A percentile compares a stretch with the other conserved stretches of the same genome.
These are phyloP conservation scores for Nematopogon swammerdamellus DNA, from an alignment of 2,888 invertebrate genomes.

Conservation along the genomic window DNA sequence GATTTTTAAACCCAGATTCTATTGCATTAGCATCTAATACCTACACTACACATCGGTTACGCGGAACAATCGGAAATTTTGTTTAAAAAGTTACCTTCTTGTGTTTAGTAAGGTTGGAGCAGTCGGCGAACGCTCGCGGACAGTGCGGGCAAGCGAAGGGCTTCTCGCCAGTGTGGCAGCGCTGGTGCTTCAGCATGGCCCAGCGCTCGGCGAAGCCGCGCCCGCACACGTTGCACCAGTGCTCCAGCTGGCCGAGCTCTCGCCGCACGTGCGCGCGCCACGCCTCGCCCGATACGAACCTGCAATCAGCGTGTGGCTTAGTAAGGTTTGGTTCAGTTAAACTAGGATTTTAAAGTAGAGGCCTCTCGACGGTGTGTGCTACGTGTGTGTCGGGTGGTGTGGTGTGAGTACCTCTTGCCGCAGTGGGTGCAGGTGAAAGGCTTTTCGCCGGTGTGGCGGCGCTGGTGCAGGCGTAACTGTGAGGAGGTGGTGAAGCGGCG, in stretches of 20 bases:
- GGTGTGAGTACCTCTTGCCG: constrained; percentile 13
- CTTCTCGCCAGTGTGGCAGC: constrained; percentile 64
- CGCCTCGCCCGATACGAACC: constrained; percentile 42
- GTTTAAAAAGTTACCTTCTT: constrained; percentile 36
- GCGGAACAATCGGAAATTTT: too few species aligned
- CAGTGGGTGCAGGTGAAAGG: constrained; percentile 48
- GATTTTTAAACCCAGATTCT: too few species aligned
- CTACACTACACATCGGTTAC: too few species aligned
- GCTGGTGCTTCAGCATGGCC: constrained; percentile 62
- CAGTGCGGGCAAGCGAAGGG: constrained; percentile 71
- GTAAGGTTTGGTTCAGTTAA: too few species aligned
- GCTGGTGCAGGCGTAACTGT: constrained; percentile 65
- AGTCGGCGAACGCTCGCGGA: constrained; percentile 70
- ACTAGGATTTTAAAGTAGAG: too few species aligned
- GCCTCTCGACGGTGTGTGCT: too few species aligned
- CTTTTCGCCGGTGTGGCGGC: constrained; percentile 58
- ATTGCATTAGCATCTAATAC: too few species aligned
- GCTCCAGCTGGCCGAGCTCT: constrained; percentile 63
- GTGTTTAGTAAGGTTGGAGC: constrained; percentile 71
- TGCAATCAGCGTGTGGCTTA: too few species aligned
- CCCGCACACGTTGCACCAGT: constrained; percentile 55
- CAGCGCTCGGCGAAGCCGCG: constrained; percentile 64
- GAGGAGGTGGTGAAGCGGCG: constrained; percentile 72
- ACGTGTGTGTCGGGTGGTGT: too few species aligned
- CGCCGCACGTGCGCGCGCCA: constrained; percentile 65